Evolutionary conservation across 2,888 invertebrate genomes (phyloP), one percentile per base, ranked within the genome.

Genomic region (Phrixothrix hirtus): DNA sequence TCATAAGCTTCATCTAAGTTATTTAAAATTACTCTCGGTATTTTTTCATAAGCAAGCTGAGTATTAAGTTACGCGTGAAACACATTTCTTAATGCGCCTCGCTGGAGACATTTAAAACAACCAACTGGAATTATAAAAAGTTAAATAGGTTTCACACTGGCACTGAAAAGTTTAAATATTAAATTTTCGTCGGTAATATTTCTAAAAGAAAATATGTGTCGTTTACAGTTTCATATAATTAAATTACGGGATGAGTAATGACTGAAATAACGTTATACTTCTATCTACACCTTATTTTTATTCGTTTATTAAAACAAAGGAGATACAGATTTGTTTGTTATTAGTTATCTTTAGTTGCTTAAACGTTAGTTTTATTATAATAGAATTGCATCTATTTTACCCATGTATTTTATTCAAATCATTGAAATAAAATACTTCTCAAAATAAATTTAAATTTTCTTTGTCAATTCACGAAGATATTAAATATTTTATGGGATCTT

Each of bases 61-160:
- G 25, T 16, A 35, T 36, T 39, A 41, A 44, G 41, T 44, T 39
- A 34, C 34, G 42, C 32, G 30, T 15, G 39, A 41, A 43, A 50
- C 49, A 49, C 36, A 45, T 49, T 49, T 50, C 44, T 55, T 49
- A 55, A 55, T 55, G 49, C 35, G 49, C 49, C 55, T 55, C 55
- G 55, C 43, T 38, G 55, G 55, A 49, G 49, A 55, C 49, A 55
- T 55, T 55, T 55, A 55, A 55, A 53, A 50, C 45, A 55, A 55
- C 49, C 49, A 50, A 55, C 31, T 54, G 42, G 39, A 49, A 55
- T 55, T 55, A 45, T 55, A 55, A 55, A 55, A 55, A 55, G 55
- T 55, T 55, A 55, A 49, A 55, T 55, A 55, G 49, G 55, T 55
- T 55, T 45, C 55, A 45, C 42, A 44, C 44, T 45, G 13, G 32